phyloP scores from a whole-genome alignment of 1,140 invertebrate genomes.

The Eubasilissa regina region DNA sequence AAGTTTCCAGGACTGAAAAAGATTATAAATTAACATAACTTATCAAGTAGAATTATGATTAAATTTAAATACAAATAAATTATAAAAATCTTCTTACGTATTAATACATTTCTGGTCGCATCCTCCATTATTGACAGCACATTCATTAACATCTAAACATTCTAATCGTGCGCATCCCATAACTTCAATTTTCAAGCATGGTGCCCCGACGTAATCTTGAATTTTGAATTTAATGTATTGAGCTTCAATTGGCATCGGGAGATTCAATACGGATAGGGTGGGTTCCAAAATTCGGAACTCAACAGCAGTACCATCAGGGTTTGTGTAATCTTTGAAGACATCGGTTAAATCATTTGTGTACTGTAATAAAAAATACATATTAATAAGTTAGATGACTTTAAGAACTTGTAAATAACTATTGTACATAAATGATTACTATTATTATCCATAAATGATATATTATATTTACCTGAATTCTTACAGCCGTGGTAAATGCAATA shows the following conservation, averaged over 20 bases:
- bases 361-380: slow-evolving; percentile 65
- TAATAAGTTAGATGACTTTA: neutral
- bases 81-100: slow-evolving; percentile 69
- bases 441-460: neutral
- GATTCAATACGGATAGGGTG: slow-evolving; percentile 89
- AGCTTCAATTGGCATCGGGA: slow-evolving; percentile 93
- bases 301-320: slow-evolving; percentile 92
- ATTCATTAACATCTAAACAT: slow-evolving; percentile 95
- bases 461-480: slow-evolving; percentile 80
- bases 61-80: neutral
- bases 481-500: slow-evolving; percentile 89
- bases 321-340: slow-evolving; percentile 91
- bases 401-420: neutral
- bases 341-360: slow-evolving; percentile 93
- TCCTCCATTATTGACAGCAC: slow-evolving; percentile 89
- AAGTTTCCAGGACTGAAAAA: slow-evolving; percentile 83
- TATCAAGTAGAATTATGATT: neutral
- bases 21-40: slow-evolving; percentile 36
- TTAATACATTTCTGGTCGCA: slow-evolving; percentile 96
- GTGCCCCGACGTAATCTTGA: slow-evolving; percentile 90
- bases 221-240: slow-evolving; percentile 91
- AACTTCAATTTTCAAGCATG: slow-evolving; percentile 92
- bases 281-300: slow-evolving; percentile 92
- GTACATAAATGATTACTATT: too few relatives aligned
- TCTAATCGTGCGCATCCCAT: slow-evolving; percentile 94